phyloP scores from a whole-genome alignment of 2,888 invertebrate species.

The Gryllus longicercus region DNA sequence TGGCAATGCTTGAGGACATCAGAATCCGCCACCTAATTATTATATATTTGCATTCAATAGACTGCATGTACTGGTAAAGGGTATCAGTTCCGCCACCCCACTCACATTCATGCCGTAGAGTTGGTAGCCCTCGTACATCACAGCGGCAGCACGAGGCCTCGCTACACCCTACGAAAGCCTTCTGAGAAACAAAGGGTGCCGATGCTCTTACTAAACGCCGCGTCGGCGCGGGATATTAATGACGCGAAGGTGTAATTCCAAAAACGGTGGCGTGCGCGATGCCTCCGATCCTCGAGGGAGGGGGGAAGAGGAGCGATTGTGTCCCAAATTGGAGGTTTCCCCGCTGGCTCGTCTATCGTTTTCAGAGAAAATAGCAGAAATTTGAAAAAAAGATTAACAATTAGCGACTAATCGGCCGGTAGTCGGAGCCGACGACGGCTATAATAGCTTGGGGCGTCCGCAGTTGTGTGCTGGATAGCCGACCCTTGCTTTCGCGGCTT shows the following conservation, averaged over 20 bases:
- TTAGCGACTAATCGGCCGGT: background rate
- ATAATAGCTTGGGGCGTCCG: background rate
- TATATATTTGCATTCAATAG: too few relatives aligned
- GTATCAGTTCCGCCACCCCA: too few relatives aligned
- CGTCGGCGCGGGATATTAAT: background rate
- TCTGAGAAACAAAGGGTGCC: background rate
- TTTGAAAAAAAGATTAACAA: background rate
- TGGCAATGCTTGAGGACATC: too few relatives aligned
- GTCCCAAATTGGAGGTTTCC: background rate
- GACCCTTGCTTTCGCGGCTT: too few relatives aligned
- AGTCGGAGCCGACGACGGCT: background rate
- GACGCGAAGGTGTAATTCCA: background rate
- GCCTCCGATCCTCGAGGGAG: background rate
- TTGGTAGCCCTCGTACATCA: too few relatives aligned
- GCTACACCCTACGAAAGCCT: background rate
- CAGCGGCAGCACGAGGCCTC: too few relatives aligned
- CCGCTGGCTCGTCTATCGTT: background rate
- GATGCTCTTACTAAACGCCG: background rate
- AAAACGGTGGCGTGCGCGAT: background rate
- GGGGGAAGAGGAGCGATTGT: background rate
- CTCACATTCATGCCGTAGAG: too few relatives aligned
- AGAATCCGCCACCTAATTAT: too few relatives aligned
- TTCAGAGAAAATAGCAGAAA: background rate
- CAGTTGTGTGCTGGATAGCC: too few relatives aligned
- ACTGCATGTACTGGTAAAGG: too few relatives aligned